These are phyloP conservation scores for Busseola fusca DNA, from an alignment of 2,888 invertebrate species.

Conservation along the genomic window DNA sequence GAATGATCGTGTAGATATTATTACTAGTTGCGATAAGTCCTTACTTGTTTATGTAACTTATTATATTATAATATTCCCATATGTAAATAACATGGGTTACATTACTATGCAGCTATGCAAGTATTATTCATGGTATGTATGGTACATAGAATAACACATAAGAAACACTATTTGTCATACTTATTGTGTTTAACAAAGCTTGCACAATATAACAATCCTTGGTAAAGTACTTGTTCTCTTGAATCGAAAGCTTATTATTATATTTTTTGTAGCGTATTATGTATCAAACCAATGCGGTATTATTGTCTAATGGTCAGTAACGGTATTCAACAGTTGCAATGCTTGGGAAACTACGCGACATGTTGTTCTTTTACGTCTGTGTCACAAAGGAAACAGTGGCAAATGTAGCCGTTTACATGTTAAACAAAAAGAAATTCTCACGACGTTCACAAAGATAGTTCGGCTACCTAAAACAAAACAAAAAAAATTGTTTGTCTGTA, in stretches of 20 bases:
- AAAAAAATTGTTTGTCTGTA: too few species aligned
- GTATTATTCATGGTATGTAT: conserved; percentile 44
- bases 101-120: conserved; percentile 39
- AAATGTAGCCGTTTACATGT: conserved; percentile 2
- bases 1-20: conserved; percentile 15
- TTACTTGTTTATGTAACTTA: conserved; percentile 33
- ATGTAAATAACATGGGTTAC: conserved; percentile 35
- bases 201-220: conserved; percentile 41
- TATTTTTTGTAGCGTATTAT: conserved; percentile 27
- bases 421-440: conserved; percentile 44
- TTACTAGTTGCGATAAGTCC: conserved; percentile 25
- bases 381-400: conserved; percentile 46
- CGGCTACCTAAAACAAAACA: neutral
- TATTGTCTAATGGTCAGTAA: conserved; percentile 34
- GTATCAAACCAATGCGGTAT: conserved; percentile 30
- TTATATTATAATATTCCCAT: conserved; percentile 31
- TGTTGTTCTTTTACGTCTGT: conserved; percentile 25
- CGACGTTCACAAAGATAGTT: conserved; percentile 16
- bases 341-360: conserved; percentile 45
- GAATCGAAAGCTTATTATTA: conserved; percentile 1
- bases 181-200: conserved; percentile 47
- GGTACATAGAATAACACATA: conserved; percentile 32
- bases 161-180: conserved; percentile 40
- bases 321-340: conserved; percentile 13
- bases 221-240: conserved; percentile 18